Conservation (phyloP, 23 tunicate genomes). For the Trididemnum clinides region DNA sequence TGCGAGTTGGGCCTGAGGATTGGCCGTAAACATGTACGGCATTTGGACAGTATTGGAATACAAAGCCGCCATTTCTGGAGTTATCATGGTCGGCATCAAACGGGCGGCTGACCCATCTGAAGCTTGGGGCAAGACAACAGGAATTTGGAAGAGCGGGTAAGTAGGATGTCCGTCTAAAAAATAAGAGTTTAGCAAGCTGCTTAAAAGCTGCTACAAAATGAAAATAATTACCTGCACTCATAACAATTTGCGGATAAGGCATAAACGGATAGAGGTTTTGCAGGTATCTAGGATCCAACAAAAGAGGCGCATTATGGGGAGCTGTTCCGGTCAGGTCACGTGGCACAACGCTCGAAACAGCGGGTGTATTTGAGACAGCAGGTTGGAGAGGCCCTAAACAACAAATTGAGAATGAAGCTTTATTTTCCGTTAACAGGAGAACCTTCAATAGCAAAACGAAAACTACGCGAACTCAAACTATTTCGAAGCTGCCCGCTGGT, state of each 20-base stretch:
- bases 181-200: not conserved
- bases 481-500: no score
- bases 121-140: not conserved
- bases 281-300: not conserved
- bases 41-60: not conserved
- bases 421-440: no score
- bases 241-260: conserved; percentile 1
- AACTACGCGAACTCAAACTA: no score
- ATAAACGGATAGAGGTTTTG: not conserved
- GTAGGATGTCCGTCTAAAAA: not conserved
- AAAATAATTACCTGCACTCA: conserved; percentile 2
- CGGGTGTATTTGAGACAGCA: no score
- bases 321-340: not conserved
- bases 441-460: no score
- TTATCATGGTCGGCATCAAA: not conserved
- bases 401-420: no score
- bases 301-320: conserved; percentile 3
- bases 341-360: not conserved
- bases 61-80: not conserved
- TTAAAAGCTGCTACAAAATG: not conserved
- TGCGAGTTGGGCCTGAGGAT: no score
- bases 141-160: not conserved
- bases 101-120: not conserved
- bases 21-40: no score
- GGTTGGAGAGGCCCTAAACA: no score